Base-by-base conservation (phyloP, 1,140 invertebrate species). In the Lepidurus apus region DNA sequence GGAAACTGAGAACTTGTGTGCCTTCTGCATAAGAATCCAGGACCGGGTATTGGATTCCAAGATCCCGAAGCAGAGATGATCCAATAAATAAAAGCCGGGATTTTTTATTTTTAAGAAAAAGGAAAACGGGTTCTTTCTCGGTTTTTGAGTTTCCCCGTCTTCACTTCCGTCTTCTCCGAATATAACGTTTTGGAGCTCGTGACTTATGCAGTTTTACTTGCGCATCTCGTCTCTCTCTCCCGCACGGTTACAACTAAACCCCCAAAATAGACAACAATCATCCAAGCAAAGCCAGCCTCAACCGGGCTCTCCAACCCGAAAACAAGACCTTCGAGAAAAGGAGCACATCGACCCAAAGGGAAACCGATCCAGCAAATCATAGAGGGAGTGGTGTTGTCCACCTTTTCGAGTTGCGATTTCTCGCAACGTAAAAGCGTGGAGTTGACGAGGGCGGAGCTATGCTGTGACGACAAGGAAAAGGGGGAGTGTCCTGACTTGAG, bases 241-340 rank as follows among this genome's bases (percentile, higher is more conserved):
- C 5, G 17, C 53, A 65, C 53, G 53, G 53, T 65, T 65, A 21
- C 53, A 65, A 65, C 53, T 65, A 13, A 34, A 65, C 13, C 53
- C 53, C 53, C 17, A 65, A 65, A 65, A 65, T 65, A 65, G 53
- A 65, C 53, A 65, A 65, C 53, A 65, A 65, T 65, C 53, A 65
- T 65, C n/a, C 21, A 65, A 65, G 13, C 53, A 65, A 65, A 65
- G 34, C 34, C 34, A 65, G 53, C 53, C 13, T 21, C 21, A 65
- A 65, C 34, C 34, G 34, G 34, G 34, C 34, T 34, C 34, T 34
- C 34, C 34, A 34, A 4, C 3, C 34, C 34, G 34, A 34, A 34
- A 34, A 34, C 34, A 34, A 34, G 34, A 34, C 34, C 34, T 34
- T 34, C 34, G 34, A 34, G 34, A 34, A 34, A 34, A 34, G 34